Evolutionary conservation across 2,113 vertebrate species (phyloP), one percentile per base, ranked within the genome.

Genomic region (Balaenoptera acutorostrata): DNA sequence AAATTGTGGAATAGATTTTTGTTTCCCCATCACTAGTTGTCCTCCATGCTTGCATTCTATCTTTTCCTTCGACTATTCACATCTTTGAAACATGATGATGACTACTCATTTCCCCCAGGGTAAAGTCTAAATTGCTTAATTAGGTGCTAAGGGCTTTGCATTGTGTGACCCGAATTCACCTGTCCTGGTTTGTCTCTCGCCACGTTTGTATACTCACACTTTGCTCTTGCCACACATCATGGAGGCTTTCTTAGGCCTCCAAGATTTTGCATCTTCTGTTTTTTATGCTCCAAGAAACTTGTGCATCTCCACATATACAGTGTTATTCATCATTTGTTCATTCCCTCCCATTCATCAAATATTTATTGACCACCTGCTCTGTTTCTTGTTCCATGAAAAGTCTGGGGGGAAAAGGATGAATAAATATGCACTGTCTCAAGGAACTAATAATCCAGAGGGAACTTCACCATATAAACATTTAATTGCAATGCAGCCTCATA

Each of bases 331-430:
- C 75, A 82, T 49, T 87, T 64, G 64, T 75, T 87, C 36, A 27
- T 49, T 41, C 21, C 29, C 27, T 93, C 49, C 6, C 41, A 92
- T 71, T 85, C 36, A 74, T 89, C 55, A 72, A 85, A 57, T 90
- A 87, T 93, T 90, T 90, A 93, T 61, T 75, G 41, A 90, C 25
- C 59, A 82, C 33, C 68, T 95, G 57, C 31, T 93, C 39, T 82
- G 8, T 75, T 81, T 69, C 41, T 90, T 57, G 17, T 46, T 88
- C 63, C 75, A 8, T 69, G 61, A 69, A 36, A 59, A 68, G 23
- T 57, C 63, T 55, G 39, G 27, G 33, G 13, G 41, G 52, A 4
- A 5, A 59, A 49, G 18, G 11, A 72, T 77, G 14, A 66, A 52
- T 88, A 81, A 93, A 80, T 75, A 44, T 2, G 5, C 9, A 68